Base-by-base conservation (phyloP, 2,113 vertebrate species). In the Hypanus sabinus region DNA sequence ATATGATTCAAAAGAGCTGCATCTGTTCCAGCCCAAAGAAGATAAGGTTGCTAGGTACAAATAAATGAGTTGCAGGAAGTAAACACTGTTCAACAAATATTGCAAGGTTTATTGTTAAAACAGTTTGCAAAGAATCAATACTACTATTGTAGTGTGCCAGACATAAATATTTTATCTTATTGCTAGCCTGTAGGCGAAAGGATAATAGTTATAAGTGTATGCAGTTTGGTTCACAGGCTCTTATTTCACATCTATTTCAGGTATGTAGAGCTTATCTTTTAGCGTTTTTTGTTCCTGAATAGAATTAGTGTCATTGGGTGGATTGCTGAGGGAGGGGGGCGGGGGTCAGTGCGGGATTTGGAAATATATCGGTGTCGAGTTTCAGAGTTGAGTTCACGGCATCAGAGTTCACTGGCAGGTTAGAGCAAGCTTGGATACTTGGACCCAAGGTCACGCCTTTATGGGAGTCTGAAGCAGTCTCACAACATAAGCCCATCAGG, bases 401-500 rank as follows among this genome's bases (percentile, higher is more conserved):
- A 71, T 68, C 90, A 92, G 36, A 92, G 90, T 92, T 71, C 90
- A 73, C 38, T 92, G 68, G 90, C 33, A 70, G 90, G 90, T 92
- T 92, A 91, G 5, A 27, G 90, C 14, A 73, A 38, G 22, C 68
- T 71, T 20, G 8, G 33, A 73, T 71, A 46, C 68, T 92, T n/a
- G 18, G n/a, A 24, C 20, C 38, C 90, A 24, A 22, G 65, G 68
- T 73, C 90, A 92, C 24, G 8, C 33, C 36, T 92, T 71, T 46
- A 46, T 92, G 68, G 33, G 33, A 27, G 10, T 71, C 65, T 70
- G 68, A 92, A 71, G 65, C 8, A 24, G 70, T 73, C 33, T 38
- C 68, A 20, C 6, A 92, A 0, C 65, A 71, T 18, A 92, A 18
- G 22, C 90, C 65, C 62, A 71, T 36, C 30, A 65, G 62, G 65